These are phyloP conservation scores for Choloepus didactylus DNA, from an alignment of 2,797 vertebrate genomes.

Conservation along the genomic window DNA sequence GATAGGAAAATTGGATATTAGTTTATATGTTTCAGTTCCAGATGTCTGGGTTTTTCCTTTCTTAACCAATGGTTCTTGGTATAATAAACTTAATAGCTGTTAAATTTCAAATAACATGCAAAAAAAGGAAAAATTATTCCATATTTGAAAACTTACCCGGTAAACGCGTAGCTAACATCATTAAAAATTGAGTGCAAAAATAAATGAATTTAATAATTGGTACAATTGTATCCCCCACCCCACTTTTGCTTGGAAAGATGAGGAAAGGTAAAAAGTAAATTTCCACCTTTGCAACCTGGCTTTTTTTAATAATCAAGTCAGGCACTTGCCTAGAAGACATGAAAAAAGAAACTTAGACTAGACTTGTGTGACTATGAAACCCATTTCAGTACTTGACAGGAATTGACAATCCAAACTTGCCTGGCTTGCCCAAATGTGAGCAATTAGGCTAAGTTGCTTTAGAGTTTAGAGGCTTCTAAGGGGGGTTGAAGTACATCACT, in stretches of 20 bases:
- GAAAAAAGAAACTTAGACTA: constrained; percentile 66
- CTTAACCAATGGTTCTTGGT: background rate
- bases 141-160: too few relatives aligned
- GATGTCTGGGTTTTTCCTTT: constrained; percentile 11
- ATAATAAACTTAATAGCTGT: constrained; percentile 47
- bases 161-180: too few relatives aligned
- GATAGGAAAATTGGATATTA: background rate
- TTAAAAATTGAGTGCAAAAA: too few relatives aligned
- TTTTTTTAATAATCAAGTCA: constrained; percentile 38
- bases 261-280: constrained; percentile 37
- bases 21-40: background rate
- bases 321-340: constrained; percentile 55
- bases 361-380: constrained; percentile 28
- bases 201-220: background rate
- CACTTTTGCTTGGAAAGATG: constrained; percentile 1
- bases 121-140: too few relatives aligned
- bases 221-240: background rate
- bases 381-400: background rate
- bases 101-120: too few relatives aligned
- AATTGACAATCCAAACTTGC: constrained; percentile 22
- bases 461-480: background rate
- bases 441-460: constrained; percentile 14
- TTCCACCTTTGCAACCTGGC: constrained; percentile 34
- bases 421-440: background rate
- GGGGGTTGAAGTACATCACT: background rate